Conservation (phyloP, 2,113 vertebrate species). For the Lasiurus cinereus region DNA sequence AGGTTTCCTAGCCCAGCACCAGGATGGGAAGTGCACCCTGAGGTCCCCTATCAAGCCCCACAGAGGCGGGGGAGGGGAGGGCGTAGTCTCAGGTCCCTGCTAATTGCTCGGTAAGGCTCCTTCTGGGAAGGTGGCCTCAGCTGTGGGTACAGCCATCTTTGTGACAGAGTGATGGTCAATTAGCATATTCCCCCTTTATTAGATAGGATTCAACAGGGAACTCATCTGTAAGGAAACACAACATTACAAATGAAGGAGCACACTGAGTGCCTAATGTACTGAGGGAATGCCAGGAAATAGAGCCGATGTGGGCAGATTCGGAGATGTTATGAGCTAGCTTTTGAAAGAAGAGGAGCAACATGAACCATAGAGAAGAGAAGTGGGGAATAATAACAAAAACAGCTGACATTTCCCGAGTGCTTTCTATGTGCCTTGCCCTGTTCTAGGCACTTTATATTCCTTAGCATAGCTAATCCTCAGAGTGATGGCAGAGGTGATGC, state of each 20-base stretch:
- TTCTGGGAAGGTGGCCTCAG: too few relatives aligned
- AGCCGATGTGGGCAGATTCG: not conserved
- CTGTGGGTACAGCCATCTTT: too few relatives aligned
- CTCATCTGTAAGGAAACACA: not conserved
- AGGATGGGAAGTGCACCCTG: too few relatives aligned
- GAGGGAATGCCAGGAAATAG: not conserved
- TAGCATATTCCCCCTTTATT: too few relatives aligned
- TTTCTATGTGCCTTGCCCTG: accelerated
- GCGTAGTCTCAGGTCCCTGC: too few relatives aligned
- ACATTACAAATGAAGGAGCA: not conserved
- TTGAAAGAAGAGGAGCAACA: not conserved
- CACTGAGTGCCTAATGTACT: not conserved
- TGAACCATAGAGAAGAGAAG: not conserved
- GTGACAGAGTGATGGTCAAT: too few relatives aligned
- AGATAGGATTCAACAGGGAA: not conserved
- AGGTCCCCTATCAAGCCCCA: too few relatives aligned
- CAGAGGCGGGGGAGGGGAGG: too few relatives aligned
- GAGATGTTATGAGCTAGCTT: not conserved
- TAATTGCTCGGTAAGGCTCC: too few relatives aligned
- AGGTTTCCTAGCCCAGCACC: too few relatives aligned
- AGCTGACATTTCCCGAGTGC: not conserved
- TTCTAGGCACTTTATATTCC: accelerated
- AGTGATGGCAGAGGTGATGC: accelerated
- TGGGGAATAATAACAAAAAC: not conserved
- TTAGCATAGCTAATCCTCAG: not conserved